Evolutionary conservation across 2,797 vertebrate genomes (phyloP), one percentile per base, ranked within the genome.

Genomic region (Ammospiza maritima): DNA sequence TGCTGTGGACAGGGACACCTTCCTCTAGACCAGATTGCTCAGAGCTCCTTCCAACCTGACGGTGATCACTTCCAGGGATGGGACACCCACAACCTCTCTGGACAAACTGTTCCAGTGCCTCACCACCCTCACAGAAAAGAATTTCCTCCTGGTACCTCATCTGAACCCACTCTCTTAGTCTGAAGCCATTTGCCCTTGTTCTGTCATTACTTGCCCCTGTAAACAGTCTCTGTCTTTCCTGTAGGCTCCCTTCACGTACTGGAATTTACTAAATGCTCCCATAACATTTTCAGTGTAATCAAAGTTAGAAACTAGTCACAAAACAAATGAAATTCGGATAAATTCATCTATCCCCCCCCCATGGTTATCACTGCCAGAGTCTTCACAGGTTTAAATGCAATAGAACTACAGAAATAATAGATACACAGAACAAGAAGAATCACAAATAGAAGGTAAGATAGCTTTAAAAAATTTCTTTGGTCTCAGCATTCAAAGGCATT

Each of bases 331-430:
- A 85, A 66, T 48, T 21, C 21, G 40, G 22, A 77, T n/a, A 0
- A 80, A 70, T 86, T 83, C 5, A 69, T 50, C 21, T 38, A 14
- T 30, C 34, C 40, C 17, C 3, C 4, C 7, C 4, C 21, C 44
- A 12, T 3, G 40, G n/a, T 16, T 32, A 40, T 64, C 32, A 58
- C 13, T 9, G 27, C 34, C 1, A 0, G 9, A 2, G 2, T 54
- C 74, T 78, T 82, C 30, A 26, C 23, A 40, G 14, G 38, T 75
- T 85, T 75, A 89, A 85, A 74, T 48, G 72, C 38, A 71, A 83
- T 0, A 74, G 32, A 50, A 80, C 61, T 20, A 45, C 5, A 61
- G 69, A 88, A 74, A 58, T 30, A 85, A 51, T 0, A 80, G 45
- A 45, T 16, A 40, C 5, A 54, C 1, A 91, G 45, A 70, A 61